Base-by-base conservation (phyloP, 2,797 vertebrate genomes). In the Eptatretus atami region DNA sequence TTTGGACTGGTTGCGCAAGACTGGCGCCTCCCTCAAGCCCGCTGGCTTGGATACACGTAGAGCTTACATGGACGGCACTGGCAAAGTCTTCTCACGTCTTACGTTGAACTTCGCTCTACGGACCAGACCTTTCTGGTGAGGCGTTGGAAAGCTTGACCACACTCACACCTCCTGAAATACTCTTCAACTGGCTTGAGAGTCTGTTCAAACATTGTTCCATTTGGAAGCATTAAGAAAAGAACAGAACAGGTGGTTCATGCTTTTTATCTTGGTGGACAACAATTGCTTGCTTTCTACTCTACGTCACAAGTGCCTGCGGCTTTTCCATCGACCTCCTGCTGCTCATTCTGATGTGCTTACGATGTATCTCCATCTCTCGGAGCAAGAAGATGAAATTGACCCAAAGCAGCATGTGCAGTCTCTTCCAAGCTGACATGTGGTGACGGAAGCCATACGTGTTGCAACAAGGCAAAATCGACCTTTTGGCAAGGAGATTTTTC, bases 111-210 rank as follows among this genome's bases (percentile, higher is more conserved):
- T 64, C 67, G 70, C 52, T 76, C 81, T 52, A 80, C 79, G 13
- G 90, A 98, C 72, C 92, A 98, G 73, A 85, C 86, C 73, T 94
- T 93, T 67, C 74, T 81, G 1, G 78, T 53, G 92, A 98, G 87
- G 88, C 92, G 0, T 81, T 98, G 71, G 90, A 95, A 72, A 76
- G 65, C 73, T 98, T 70, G 83, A 86, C 70, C 87, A 95, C 69
- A 84, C 87, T 12, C 85, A 81, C 19, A 78, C 95, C 66, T 96
- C n/a, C 85, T 1, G 86, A 94, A 72, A 81, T 85, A 90, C 83
- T 73, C 88, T 98, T 0, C 85, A n/a, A 93, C 75, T 83, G 84
- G 31, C 72, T 96, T 69, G 87, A 98, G 76, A 79, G 77, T 3
- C 81, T 1, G 76, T 95, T 15, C 31, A n/a, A 44, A 5, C 31